Percentiles rank a stretch among this genome's conserved stretches.
phyloP scores from a whole-genome alignment of 2,888 invertebrate genomes.

The Calliphora vomitoria region DNA sequence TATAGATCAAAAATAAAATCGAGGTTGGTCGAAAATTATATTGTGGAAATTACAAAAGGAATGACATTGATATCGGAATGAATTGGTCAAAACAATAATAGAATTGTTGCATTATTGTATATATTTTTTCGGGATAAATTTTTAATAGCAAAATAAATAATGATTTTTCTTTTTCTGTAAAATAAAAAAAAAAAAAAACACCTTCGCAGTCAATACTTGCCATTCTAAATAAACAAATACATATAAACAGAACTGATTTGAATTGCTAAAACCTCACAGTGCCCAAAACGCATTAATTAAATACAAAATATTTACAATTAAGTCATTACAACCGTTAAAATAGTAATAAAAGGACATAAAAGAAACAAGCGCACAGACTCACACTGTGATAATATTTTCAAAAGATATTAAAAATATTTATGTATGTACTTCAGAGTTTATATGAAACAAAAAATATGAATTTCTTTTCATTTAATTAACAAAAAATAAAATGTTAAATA shows the following conservation, averaged over 20 bases:
- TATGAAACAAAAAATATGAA: slow-evolving; percentile 32
- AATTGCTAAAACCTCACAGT: neutral
- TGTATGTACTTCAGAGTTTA: slow-evolving; percentile 14
- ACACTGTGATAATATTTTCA: neutral
- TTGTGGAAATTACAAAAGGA: no score
- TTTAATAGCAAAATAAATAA: no score
- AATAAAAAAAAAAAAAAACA: no score
- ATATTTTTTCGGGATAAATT: no score
- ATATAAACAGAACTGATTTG: neutral
- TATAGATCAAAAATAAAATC: no score
- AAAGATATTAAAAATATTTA: slow-evolving; percentile 31
- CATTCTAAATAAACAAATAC: neutral
- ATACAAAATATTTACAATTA: slow-evolving; percentile 15
- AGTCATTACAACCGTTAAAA: slow-evolving; percentile 11
- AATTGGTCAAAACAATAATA: no score
- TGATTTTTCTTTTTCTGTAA: no score
- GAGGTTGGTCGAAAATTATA: no score
- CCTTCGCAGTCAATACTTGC: no score
- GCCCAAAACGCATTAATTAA: neutral
- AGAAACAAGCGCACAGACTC: neutral
- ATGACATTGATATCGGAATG: no score
- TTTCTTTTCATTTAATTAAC: slow-evolving; percentile 68
- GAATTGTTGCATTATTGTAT: no score
- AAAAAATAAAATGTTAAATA: slow-evolving; percentile 25
- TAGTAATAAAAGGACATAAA: slow-evolving; percentile 13